A percentile compares a stretch with the other conserved stretches of the same genome.
Evolutionary conservation across 2,797 vertebrate genomes (phyloP).

Genomic region (Enteromius argenteus): DNA sequence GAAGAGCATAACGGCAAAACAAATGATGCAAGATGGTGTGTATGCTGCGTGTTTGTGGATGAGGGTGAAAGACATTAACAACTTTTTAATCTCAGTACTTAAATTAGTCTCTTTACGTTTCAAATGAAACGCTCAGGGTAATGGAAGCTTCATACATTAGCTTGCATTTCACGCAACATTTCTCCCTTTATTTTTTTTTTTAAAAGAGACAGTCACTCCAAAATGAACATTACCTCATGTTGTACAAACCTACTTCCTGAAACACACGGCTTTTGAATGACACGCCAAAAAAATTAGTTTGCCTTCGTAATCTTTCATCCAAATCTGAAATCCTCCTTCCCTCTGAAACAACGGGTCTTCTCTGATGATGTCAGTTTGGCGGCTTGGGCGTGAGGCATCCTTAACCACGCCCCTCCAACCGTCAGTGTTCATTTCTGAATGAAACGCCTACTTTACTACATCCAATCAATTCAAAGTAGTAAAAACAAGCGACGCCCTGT

Average conservation of each 20-base stretch:
- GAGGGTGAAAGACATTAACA: conserved; percentile 15
- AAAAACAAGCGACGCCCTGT: too few species aligned
- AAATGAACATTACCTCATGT: not conserved
- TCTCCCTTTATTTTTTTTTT: not conserved
- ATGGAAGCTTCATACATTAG: conserved; percentile 15
- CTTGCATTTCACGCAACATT: conserved; percentile 17
- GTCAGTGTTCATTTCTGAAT: too few species aligned
- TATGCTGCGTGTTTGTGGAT: not conserved
- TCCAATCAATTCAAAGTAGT: too few species aligned
- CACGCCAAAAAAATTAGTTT: too few species aligned
- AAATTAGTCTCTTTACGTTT: conserved; percentile 46
- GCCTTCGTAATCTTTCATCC: too few species aligned
- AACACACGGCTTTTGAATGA: not conserved
- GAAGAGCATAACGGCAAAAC: conserved; percentile 14
- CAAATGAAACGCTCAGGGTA: conserved; percentile 27
- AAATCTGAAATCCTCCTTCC: too few species aligned
- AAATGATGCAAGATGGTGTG: conserved; percentile 9
- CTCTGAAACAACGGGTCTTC: too few species aligned
- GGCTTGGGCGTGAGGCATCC: too few species aligned
- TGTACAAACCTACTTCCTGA: not conserved
- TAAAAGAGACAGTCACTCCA: not conserved
- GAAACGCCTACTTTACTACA: too few species aligned
- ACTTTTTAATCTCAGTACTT: conserved; percentile 47
- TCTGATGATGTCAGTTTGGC: too few species aligned
- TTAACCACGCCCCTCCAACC: too few species aligned